These are phyloP conservation scores for Martes martes DNA, from an alignment of 2,113 vertebrate genomes.

Conservation along the genomic window DNA sequence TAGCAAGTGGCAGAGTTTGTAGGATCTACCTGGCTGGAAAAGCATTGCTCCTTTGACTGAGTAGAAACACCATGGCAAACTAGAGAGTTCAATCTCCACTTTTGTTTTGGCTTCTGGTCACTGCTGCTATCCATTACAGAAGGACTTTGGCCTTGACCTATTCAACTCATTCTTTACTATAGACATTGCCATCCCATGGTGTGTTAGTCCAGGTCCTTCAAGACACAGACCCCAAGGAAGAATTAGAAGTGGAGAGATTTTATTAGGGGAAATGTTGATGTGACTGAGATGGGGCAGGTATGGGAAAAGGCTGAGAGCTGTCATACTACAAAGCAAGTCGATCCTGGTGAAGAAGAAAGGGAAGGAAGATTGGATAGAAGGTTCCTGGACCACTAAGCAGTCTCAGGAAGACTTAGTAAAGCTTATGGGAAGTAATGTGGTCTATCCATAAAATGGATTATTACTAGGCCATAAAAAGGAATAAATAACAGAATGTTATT, in stretches of 20 bases:
- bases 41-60: not conserved
- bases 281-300: not conserved
- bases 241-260: not conserved
- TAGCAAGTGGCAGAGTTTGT: not conserved
- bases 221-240: not conserved
- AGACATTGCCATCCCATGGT: not conserved
- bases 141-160: not conserved
- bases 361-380: not conserved
- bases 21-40: not conserved
- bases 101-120: not conserved
- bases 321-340: not conserved
- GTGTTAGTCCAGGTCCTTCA: not conserved
- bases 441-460: not conserved
- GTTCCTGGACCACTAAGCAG: not conserved
- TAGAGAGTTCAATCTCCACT: not conserved
- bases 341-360: not conserved
- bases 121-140: not conserved
- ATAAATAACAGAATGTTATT: not conserved
- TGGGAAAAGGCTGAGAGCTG: not conserved
- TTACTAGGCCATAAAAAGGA: not conserved
- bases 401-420: not conserved
- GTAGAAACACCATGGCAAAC: not conserved
- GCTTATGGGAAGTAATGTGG: not conserved
- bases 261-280: not conserved
- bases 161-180: not conserved